A percentile compares a stretch with the other conserved stretches of the same genome.
phyloP scores from a whole-genome alignment of 2,888 invertebrate species.

The Eupithecia centaureata region DNA sequence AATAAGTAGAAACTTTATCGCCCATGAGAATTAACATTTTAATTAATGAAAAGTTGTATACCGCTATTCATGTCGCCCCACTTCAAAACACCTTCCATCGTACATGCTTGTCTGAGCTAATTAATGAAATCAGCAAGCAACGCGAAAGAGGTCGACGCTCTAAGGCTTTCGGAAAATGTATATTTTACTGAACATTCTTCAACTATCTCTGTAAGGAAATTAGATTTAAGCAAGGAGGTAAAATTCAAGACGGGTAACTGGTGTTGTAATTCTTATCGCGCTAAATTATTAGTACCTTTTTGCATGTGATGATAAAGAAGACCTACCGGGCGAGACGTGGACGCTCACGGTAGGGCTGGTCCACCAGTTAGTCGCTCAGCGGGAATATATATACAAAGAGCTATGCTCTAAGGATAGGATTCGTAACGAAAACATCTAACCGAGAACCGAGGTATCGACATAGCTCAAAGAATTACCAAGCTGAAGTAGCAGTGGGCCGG shows the following conservation, averaged over 20 bases:
- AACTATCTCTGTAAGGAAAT: neutral
- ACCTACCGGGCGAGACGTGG: too few species aligned
- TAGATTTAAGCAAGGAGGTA: neutral
- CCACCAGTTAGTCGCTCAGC: too few species aligned
- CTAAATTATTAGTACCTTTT: neutral
- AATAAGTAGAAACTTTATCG: conserved; percentile 13
- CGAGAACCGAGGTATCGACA: too few species aligned
- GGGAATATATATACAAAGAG: too few species aligned
- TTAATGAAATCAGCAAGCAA: conserved; percentile 20
- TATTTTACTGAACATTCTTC: neutral
- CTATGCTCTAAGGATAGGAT: too few species aligned
- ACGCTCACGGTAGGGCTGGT: too few species aligned
- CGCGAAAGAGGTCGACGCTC: conserved; percentile 19
- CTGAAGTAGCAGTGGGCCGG: too few species aligned
- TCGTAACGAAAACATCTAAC: too few species aligned
- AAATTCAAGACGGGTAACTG: neutral
- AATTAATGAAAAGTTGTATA: conserved; percentile 26
- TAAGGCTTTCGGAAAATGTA: conserved; percentile 7
- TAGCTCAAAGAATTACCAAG: too few species aligned
- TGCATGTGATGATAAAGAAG: neutral
- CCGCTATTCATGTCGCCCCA: conserved; percentile 24
- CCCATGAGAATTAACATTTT: conserved; percentile 26
- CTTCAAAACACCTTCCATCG: conserved; percentile 23
- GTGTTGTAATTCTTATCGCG: neutral
- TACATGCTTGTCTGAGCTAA: conserved; percentile 24